Evolutionary conservation across 1,140 invertebrate genomes (phyloP).

Genomic region (Drosophila kikkawai): DNA sequence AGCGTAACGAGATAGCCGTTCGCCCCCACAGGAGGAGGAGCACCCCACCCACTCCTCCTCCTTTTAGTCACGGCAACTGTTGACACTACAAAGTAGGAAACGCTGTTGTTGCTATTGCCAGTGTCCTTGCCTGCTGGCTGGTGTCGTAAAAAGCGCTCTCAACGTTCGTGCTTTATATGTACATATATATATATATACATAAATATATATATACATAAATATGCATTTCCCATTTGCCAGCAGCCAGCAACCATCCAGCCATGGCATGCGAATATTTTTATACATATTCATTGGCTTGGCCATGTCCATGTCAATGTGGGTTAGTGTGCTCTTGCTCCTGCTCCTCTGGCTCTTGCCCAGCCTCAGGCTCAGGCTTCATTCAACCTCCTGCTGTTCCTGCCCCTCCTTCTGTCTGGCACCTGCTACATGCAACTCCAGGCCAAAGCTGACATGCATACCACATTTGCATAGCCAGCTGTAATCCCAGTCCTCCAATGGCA

Average conservation of each 20-base stretch:
- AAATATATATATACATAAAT: conserved; percentile 51
- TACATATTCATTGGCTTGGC: conserved; percentile 65
- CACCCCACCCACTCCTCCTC: neutral
- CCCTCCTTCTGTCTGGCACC: conserved; percentile 1
- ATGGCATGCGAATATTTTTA: conserved; percentile 71
- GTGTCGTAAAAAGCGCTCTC: conserved; percentile 45
- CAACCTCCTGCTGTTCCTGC: neutral
- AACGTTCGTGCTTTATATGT: conserved; percentile 2
- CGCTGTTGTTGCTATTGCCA: conserved; percentile 50
- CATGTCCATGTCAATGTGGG: conserved; percentile 59
- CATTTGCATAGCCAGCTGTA: conserved; percentile 26
- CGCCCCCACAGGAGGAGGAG: neutral
- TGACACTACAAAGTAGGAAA: conserved; percentile 73
- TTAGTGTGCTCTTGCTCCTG: conserved; percentile 43
- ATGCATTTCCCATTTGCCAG: conserved; percentile 68
- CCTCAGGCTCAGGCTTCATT: conserved; percentile 12
- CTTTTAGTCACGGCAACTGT: conserved; percentile 63
- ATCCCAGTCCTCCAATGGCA: neutral
- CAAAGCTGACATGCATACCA: conserved; percentile 27
- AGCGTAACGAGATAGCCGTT: conserved; percentile 28
- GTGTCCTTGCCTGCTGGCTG: conserved; percentile 55
- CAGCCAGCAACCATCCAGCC: conserved; percentile 13
- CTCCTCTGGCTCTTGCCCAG: conserved; percentile 11
- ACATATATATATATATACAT: conserved; percentile 2
- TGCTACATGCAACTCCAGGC: conserved; percentile 7